phyloP scores from a whole-genome alignment of 2,888 invertebrate species.

The Nephrotoma flavescens region DNA sequence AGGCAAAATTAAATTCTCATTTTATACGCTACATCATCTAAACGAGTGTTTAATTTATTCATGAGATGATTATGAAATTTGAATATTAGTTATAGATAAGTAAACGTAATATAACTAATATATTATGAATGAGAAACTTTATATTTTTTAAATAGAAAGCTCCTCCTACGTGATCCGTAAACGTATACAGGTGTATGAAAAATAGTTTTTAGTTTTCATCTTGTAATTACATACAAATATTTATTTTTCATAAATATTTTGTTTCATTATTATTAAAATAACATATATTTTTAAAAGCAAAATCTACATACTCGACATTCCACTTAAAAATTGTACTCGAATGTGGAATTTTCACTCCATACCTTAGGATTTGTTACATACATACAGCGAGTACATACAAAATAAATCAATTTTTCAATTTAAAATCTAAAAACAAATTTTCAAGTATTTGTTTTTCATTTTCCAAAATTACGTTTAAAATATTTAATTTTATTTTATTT shows the following conservation, averaged over 20 bases:
- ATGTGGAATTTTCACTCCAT: not conserved
- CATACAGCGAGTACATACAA: not conserved
- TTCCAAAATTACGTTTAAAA: not conserved
- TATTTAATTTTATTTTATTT: not conserved
- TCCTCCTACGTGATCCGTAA: too few species aligned
- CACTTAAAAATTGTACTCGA: not conserved
- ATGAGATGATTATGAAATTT: not conserved
- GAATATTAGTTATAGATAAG: not conserved
- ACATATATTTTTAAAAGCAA: not conserved
- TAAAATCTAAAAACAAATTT: not conserved
- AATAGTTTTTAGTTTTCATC: not conserved
- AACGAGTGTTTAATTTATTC: not conserved
- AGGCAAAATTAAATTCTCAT: not conserved
- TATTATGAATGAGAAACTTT: not conserved
- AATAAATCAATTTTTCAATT: not conserved
- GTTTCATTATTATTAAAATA: not conserved
- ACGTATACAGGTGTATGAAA: not conserved
- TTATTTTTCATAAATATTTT: not conserved
- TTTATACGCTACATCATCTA: not conserved
- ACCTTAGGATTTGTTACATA: not conserved
- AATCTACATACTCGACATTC: not conserved
- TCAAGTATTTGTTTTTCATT: not conserved
- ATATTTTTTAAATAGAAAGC: not conserved
- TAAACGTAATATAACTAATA: not conserved
- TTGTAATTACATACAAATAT: not conserved